Conservation (phyloP, 2,888 invertebrate species). For the Philonicus albiceps region DNA sequence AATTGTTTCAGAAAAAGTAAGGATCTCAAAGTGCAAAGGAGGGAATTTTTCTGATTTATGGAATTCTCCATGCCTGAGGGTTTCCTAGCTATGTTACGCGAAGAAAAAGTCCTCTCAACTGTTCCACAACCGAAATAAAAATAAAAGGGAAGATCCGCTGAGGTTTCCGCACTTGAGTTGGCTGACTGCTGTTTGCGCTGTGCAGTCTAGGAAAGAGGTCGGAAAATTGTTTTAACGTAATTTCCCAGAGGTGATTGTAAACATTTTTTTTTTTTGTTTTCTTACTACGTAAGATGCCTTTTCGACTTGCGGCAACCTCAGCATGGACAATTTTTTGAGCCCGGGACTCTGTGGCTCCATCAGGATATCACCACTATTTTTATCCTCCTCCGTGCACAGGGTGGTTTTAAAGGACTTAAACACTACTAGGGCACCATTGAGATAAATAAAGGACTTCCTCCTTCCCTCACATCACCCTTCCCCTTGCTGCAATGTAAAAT, state of each 20-base stretch:
- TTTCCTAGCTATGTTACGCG: neutral
- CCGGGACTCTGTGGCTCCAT: neutral
- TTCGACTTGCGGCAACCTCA: neutral
- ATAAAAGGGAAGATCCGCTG: neutral
- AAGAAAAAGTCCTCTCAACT: slow-evolving; percentile 1
- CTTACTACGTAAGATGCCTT: slow-evolving; percentile 9
- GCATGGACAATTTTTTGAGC: slow-evolving; percentile 30
- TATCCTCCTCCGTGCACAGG: neutral
- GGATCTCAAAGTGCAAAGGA: neutral
- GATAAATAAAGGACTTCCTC: neutral
- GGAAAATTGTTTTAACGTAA: slow-evolving; percentile 44
- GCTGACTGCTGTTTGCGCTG: neutral
- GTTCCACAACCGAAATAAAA: slow-evolving; percentile 10
- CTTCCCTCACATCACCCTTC: no score
- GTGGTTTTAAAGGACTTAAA: neutral
- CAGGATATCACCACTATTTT: neutral
- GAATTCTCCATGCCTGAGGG: neutral
- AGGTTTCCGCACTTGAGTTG: neutral
- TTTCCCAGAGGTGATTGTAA: slow-evolving; percentile 42
- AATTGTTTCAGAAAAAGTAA: neutral
- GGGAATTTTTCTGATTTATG: slow-evolving; percentile 8
- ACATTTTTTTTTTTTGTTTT: slow-evolving; percentile 13
- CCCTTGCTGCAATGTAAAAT: neutral
- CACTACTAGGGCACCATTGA: neutral
- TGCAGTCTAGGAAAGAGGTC: slow-evolving; percentile 29